Evolutionary conservation across 2,888 invertebrate species (phyloP).

Genomic region (Catocala fraxini): DNA sequence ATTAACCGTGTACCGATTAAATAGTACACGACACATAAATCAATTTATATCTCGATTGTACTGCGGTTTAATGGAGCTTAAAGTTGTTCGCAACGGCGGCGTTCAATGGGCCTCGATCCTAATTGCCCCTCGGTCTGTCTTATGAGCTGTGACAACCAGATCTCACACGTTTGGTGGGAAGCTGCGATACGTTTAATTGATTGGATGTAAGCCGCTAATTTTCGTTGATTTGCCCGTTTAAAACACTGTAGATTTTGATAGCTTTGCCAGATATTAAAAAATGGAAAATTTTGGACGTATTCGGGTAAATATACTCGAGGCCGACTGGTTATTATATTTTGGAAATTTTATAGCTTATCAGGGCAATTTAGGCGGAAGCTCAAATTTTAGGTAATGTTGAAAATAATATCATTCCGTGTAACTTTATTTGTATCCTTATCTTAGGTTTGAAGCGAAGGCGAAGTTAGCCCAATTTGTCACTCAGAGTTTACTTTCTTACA

Average conservation of each 20-base stretch:
- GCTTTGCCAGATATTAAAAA: neutral
- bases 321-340: conserved; percentile 20
- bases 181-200: conserved; percentile 39
- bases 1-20: conserved; percentile 12
- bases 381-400: conserved; percentile 1
- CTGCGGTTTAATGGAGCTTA: conserved; percentile 26
- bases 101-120: conserved; percentile 27
- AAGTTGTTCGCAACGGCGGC: conserved; percentile 30
- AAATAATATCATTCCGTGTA: neutral
- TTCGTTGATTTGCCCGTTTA: conserved; percentile 33
- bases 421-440: conserved; percentile 4
- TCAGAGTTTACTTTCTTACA: conserved; percentile 4
- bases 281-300: conserved; percentile 11
- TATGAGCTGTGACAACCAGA: conserved; percentile 34
- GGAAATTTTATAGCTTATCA: conserved; percentile 15
- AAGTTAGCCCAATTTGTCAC: conserved; percentile 17
- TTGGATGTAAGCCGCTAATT: conserved; percentile 46
- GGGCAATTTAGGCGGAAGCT: conserved; percentile 13
- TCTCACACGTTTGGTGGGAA: conserved; percentile 38
- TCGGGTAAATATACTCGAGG: conserved; percentile 24
- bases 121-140: conserved; percentile 39
- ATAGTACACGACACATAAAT: conserved; percentile 35
- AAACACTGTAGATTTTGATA: conserved; percentile 16
- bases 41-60: conserved; percentile 34
- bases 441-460: conserved; percentile 13